Base-by-base conservation (phyloP, 2,888 invertebrate species). In the Cataglyphis altisquamis region DNA sequence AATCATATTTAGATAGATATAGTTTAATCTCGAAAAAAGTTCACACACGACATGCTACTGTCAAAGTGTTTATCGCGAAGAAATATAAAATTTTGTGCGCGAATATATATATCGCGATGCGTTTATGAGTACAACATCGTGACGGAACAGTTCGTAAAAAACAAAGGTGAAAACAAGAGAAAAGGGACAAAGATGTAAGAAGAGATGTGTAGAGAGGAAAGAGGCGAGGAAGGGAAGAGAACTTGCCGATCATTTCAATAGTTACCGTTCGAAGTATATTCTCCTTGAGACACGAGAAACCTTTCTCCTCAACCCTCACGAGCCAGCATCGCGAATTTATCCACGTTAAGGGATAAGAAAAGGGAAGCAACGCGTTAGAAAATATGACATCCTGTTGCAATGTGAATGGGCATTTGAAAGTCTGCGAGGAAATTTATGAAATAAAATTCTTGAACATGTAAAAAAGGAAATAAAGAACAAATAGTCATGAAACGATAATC, bases 231-330 rank as follows among this genome's bases (percentile, higher is more conserved):
- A 45, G 60, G 66, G 83, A 70, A 83, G 73, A 78, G 82, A 77
- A 89, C 88, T 85, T 72, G 72, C 60, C 88, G 89, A 91, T 91
- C 91, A 91, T 91, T 91, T 89, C 87, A 87, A 91, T 91, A 91
- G 90, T 91, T 90, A 88, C 87, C 85, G 86, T 83, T 88, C 88
- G 86, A 87, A 67, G 63, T 75, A 78, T 45, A 77, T 66, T 78
- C 82, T 82, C 78, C 45, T 78, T 66, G 66, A 66, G 64, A 77
- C 82, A 82, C 81, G 68, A 57, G 64, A 74, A 64, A 81, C 80
- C 83, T 68, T 67, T 68, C 60, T 80, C 32, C 60, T 57, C 80
- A 63, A 80, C 82, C 80, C 78, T 77, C 64, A 60, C 80, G 12
- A 64, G 25, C 55, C 25, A 21, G 66, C 57, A 36, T 77, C 66